These are phyloP conservation scores for Lophochroa leadbeateri DNA, from an alignment of 2,113 vertebrate species.

Conservation along the genomic window DNA sequence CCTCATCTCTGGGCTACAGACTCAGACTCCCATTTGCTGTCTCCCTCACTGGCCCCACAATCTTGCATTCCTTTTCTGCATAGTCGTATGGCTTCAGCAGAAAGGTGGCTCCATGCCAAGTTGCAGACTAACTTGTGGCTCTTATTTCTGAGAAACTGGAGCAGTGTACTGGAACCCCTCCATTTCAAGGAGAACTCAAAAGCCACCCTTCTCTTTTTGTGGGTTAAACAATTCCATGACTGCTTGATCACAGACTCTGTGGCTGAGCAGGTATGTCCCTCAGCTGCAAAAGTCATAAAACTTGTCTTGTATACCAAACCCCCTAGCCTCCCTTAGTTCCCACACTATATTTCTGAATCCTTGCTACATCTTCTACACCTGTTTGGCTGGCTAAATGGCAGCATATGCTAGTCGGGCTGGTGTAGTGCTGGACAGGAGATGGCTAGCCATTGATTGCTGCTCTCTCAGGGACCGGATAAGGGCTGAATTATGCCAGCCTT, in stretches of 20 bases:
- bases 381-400: background rate
- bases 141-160: background rate
- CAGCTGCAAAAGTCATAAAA: background rate
- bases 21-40: slow-evolving; percentile 23
- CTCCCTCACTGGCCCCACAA: slow-evolving; percentile 39
- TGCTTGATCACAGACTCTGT: background rate
- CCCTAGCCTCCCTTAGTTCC: background rate
- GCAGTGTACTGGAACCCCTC: background rate
- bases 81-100: background rate
- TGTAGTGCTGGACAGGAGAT: background rate
- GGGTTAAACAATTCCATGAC: background rate
- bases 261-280: background rate
- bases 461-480: background rate
- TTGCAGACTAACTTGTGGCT: background rate
- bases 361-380: slow-evolving; percentile 14
- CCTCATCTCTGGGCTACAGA: slow-evolving; percentile 13
- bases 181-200: background rate
- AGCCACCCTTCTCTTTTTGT: background rate
- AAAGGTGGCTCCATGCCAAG: background rate
- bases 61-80: slow-evolving; percentile 48
- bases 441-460: background rate
- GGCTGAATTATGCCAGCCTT: background rate
- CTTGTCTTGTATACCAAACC: background rate
- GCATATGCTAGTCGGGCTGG: background rate
- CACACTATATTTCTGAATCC: background rate